Base-by-base conservation (phyloP, 1,140 invertebrate species). In the Saccostrea echinata region DNA sequence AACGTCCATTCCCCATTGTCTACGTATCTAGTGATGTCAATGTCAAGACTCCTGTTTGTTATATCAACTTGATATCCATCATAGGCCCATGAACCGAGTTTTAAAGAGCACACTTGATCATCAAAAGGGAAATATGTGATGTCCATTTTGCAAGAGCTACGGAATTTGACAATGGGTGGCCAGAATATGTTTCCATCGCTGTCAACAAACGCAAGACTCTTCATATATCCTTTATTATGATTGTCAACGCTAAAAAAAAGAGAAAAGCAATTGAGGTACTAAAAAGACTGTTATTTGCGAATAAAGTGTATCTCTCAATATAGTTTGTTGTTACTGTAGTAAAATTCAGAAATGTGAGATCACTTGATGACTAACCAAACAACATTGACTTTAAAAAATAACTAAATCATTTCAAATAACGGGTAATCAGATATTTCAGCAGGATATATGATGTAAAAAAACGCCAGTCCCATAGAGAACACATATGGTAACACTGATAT, bases 101-200 rank as follows among this genome's bases (percentile, higher is more conserved):
- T 99, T 97, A 99, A 98, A 94, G 98, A 97, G 95, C 98, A 99
- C 92, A 97, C 97, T 96, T 99, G 98, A 95, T 99, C 98, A 95
- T 99, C 99, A 96, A 99, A 99, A 86, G 99, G 99, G 96, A 99
- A 99, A 98, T 98, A 99, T 89, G 98, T 99, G 95, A 99, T 99
- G 96, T 99, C 98, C 95, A 99, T 99, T 96, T 99, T 99, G 88
- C 96, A 96, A 9, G 96, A 96, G 86, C 95, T 96, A 33, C 95
- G 94, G 90, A 96, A 95, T 88, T 96, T 96, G 33, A 96, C 96
- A 52, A 96, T 96, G 0, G 96, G 96, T 35, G 96, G 96, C 96
- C 96, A 96, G 91, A 96, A 96, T 0, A 96, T 95, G 64, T 95
- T 95, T 12, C 96, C 96, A 86, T 95, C 92, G 87, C 94, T 91